Conservation (phyloP, 1,140 invertebrate species). For the Macrobrachium nipponense region DNA sequence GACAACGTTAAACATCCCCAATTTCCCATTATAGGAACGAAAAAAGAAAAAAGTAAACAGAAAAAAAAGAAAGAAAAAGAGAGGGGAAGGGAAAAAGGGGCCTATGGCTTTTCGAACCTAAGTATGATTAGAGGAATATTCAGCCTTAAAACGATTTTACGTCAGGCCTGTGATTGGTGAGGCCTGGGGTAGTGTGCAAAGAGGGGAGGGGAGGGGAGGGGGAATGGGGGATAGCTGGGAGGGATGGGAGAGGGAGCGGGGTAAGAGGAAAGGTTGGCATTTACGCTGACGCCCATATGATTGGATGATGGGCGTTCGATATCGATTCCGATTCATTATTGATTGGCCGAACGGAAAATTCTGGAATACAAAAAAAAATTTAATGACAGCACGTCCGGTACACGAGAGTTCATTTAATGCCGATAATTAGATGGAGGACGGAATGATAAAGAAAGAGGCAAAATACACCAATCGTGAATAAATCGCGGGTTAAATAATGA, state of each 20-base stretch:
- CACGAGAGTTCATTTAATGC: too few species aligned
- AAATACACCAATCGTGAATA: too few species aligned
- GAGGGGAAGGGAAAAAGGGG: not conserved
- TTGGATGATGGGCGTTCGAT: not conserved
- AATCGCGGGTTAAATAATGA: too few species aligned
- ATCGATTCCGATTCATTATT: too few species aligned
- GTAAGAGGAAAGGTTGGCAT: not conserved
- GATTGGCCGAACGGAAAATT: too few species aligned
- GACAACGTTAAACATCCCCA: not conserved
- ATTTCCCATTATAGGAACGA: not conserved
- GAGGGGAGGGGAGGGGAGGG: not conserved
- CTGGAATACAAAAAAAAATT: too few species aligned
- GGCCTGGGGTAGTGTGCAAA: not conserved
- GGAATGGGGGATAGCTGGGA: too few species aligned
- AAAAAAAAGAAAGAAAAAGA: not conserved
- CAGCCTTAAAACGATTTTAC: too few species aligned
- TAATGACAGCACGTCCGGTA: too few species aligned
- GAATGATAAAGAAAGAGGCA: too few species aligned
- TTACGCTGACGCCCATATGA: not conserved
- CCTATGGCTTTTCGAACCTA: not conserved
- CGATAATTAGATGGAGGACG: too few species aligned
- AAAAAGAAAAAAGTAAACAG: not conserved
- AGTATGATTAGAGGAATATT: constrained; percentile 7
- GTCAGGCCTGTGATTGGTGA: not conserved
- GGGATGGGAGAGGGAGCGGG: not conserved